These are phyloP conservation scores for Meta bourneti DNA, from an alignment of 2,888 invertebrate genomes.

Conservation along the genomic window DNA sequence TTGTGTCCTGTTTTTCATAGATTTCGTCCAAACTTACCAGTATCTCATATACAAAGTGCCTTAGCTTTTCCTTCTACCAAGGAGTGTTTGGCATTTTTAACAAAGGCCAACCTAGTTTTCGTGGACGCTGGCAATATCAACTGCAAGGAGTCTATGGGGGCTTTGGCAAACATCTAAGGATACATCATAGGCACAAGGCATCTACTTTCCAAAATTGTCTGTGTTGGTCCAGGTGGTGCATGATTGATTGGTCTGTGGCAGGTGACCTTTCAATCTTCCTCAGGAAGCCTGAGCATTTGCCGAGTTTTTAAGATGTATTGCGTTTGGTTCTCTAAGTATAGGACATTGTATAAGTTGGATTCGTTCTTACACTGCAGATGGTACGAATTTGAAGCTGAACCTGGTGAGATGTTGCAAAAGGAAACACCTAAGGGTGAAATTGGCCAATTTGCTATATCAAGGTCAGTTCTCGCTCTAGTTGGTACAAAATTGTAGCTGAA, in stretches of 20 bases:
- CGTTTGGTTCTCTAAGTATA: not conserved
- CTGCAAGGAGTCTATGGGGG: slow-evolving; percentile 86
- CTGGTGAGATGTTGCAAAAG: not conserved
- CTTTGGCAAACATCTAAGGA: slow-evolving; percentile 67
- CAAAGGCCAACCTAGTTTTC: slow-evolving; percentile 85
- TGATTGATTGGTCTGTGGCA: not conserved
- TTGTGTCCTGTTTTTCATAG: slow-evolving; percentile 83
- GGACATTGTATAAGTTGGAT: not conserved
- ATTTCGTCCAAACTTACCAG: slow-evolving; percentile 94
- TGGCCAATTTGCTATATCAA: not conserved
- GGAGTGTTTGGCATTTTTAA: slow-evolving; percentile 93
- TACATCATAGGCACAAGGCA: not conserved
- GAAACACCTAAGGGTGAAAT: not conserved
- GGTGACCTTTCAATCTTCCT: not conserved
- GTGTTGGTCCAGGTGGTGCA: not conserved
- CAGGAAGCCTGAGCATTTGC: not conserved
- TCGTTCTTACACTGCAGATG: not conserved
- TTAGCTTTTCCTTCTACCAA: slow-evolving; percentile 92
- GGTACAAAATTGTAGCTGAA: too few species aligned
- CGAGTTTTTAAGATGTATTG: not conserved
- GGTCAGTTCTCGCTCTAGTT: not conserved
- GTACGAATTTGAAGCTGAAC: not conserved
- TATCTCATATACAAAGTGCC: slow-evolving; percentile 91
- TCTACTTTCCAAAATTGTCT: not conserved
- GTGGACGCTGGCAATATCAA: slow-evolving; percentile 86